Percentiles rank a stretch among this genome's conserved stretches.
Evolutionary conservation across 2,113 vertebrate genomes (phyloP).

Genomic region (Pelecanus crispus): DNA sequence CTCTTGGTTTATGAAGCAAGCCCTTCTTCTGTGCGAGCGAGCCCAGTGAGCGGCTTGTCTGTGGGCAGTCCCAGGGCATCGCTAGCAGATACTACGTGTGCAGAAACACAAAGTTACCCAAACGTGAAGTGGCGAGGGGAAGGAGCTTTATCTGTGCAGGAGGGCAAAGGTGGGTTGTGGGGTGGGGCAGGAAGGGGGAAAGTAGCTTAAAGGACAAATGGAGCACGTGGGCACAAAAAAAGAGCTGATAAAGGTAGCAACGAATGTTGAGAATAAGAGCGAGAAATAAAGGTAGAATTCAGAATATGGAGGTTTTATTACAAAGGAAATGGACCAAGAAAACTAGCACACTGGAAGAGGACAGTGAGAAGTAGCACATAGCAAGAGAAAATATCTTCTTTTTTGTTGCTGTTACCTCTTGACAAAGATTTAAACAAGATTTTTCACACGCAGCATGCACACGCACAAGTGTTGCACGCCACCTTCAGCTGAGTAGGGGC

Average conservation of each 20-base stretch:
- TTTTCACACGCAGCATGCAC: accelerated
- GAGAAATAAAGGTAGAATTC: neutral
- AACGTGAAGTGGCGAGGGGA: neutral
- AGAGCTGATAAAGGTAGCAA: neutral
- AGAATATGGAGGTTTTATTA: neutral
- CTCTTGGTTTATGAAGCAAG: neutral
- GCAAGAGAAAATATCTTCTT: neutral
- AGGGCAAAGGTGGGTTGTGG: neutral
- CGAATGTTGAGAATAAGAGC: neutral
- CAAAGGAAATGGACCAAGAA: neutral
- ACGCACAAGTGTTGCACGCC: accelerated
- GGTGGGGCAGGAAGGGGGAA: accelerated
- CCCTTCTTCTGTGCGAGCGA: neutral
- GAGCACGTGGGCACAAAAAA: neutral
- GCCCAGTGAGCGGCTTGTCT: neutral
- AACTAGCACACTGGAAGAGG: neutral
- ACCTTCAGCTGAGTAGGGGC: neutral
- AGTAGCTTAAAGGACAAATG: neutral
- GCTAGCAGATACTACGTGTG: neutral
- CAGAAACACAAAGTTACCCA: neutral
- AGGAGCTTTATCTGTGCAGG: neutral
- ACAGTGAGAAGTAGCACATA: neutral
- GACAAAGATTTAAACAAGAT: neutral
- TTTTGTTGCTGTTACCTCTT: neutral
- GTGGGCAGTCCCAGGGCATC: neutral